phyloP scores from a whole-genome alignment of 2,888 invertebrate genomes.

The Cephus pulcher region DNA sequence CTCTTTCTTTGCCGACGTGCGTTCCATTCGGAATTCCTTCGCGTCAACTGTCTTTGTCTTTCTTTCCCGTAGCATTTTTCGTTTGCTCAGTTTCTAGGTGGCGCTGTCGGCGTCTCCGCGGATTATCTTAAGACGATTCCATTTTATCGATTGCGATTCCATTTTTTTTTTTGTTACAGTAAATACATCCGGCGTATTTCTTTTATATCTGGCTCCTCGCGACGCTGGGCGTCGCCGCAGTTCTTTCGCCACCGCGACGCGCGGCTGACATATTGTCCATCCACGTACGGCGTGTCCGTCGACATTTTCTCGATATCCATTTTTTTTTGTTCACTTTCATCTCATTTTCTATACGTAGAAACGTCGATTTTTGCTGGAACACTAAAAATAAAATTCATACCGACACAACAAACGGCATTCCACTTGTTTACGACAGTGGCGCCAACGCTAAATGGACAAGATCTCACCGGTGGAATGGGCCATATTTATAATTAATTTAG shows the following conservation, averaged over 20 bases:
- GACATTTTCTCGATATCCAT: neutral
- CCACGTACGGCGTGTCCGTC: slow-evolving; percentile 11
- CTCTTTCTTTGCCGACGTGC: slow-evolving; percentile 6
- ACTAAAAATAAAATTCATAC: too few relatives aligned
- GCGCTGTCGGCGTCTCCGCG: too few relatives aligned
- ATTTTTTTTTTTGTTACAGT: too few relatives aligned
- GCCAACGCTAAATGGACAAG: slow-evolving; percentile 41
- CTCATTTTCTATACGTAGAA: too few relatives aligned
- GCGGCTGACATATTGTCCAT: slow-evolving; percentile 22
- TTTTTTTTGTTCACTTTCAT: too few relatives aligned
- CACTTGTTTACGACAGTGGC: neutral
- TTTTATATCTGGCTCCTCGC: slow-evolving; percentile 10
- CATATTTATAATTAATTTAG: neutral
- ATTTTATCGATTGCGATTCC: too few relatives aligned
- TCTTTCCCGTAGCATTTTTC: too few relatives aligned
- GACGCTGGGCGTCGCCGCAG: slow-evolving; percentile 63
- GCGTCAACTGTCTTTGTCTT: slow-evolving; percentile 31
- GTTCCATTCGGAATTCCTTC: neutral
- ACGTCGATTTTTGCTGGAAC: too few relatives aligned
- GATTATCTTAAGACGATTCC: too few relatives aligned
- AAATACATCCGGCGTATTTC: too few relatives aligned
- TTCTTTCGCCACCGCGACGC: slow-evolving; percentile 66
- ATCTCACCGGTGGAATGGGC: slow-evolving; percentile 33
- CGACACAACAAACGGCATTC: too few relatives aligned
- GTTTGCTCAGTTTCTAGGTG: too few relatives aligned